phyloP scores from a whole-genome alignment of 2,888 invertebrate genomes.

The Caenorhabditis sp. region DNA sequence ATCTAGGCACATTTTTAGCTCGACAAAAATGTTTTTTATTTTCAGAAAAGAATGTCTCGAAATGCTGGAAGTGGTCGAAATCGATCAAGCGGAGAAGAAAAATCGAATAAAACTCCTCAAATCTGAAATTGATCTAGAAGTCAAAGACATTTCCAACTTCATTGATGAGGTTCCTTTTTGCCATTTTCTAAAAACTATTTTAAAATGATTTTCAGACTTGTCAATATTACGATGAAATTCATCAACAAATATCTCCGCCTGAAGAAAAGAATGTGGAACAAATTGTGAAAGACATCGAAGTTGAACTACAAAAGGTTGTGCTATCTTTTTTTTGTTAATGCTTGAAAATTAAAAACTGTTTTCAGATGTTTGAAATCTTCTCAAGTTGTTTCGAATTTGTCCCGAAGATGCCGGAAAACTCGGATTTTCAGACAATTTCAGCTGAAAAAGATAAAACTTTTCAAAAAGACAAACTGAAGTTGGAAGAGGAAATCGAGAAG shows the following conservation, averaged over 20 bases:
- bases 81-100: conserved; percentile 10
- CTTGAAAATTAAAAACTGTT: not conserved
- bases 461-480: conserved; percentile 27
- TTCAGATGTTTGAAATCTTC: conserved; percentile 29
- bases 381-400: conserved; percentile 11
- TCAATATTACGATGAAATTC: conserved; percentile 28
- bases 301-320: conserved; percentile 18
- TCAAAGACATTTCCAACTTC: conserved; percentile 12
- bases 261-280: conserved; percentile 28
- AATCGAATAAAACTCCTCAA: conserved; percentile 12
- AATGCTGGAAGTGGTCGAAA: conserved; percentile 11
- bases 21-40: not conserved
- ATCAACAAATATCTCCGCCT: conserved; percentile 30
- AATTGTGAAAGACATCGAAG: conserved; percentile 21
- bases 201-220: conserved; percentile 24
- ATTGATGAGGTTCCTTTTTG: not conserved
- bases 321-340: no score
- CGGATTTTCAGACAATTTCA: conserved; percentile 8
- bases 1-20: no score
- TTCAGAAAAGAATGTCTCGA: conserved; percentile 25
- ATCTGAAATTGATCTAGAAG: conserved; percentile 19
- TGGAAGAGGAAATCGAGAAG: conserved; percentile 18
- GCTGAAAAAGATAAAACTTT: conserved; percentile 19
- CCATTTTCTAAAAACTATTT: not conserved
- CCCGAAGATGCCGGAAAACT: conserved; percentile 18